Base-by-base conservation (phyloP, 1,140 invertebrate genomes). In the Bombus difficillimus region DNA sequence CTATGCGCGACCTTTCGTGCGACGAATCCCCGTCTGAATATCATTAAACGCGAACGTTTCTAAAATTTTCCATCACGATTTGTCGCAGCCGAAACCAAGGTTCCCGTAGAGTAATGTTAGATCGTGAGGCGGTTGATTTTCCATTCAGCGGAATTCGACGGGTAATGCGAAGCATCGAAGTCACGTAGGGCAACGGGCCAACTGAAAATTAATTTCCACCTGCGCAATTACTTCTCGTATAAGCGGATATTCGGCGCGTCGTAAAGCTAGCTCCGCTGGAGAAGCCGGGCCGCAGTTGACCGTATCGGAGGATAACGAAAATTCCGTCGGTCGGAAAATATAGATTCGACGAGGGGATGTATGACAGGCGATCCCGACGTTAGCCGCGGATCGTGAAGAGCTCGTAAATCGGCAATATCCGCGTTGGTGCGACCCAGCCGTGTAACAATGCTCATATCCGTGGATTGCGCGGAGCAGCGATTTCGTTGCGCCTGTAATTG, bases 401-500 rank as follows among this genome's bases (percentile, higher is more conserved):
- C 59, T 25, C 80, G 80, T 59, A 41, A 73, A 73, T 81, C 80
- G 78, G 66, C 80, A 18, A 59, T 73, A 62, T 73, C 39, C 80
- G 80, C 28, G 62, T 25, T 15, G 41, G 6, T 18, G 59, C 32
- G 57, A 83, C 2, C 62, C 41, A 53, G 2, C 80, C 53, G 43
- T 37, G 62, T 34, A 68, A 83, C 81, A 69, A 77, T 68, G 25
- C 41, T 34, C 59, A 59, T 68, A 75, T 75, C 73, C 72, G 81
- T 47, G 71, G 81, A 32, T 74, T 64, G 43, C 34, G 64, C n/a
- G 53, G 32, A 22, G 64, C 83, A 64, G n/a, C 82, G 82, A 78
- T 68, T 64, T 77, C 57, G 64, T 71, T 62, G 82, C 34, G 57
- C 57, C 39, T 85, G 83, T 88, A 88, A 89, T 88, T 74, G 83